A percentile compares a stretch with the other conserved stretches of the same genome.
Conservation (phyloP, 2,113 vertebrate species). For the Lophotis ruficrista region DNA sequence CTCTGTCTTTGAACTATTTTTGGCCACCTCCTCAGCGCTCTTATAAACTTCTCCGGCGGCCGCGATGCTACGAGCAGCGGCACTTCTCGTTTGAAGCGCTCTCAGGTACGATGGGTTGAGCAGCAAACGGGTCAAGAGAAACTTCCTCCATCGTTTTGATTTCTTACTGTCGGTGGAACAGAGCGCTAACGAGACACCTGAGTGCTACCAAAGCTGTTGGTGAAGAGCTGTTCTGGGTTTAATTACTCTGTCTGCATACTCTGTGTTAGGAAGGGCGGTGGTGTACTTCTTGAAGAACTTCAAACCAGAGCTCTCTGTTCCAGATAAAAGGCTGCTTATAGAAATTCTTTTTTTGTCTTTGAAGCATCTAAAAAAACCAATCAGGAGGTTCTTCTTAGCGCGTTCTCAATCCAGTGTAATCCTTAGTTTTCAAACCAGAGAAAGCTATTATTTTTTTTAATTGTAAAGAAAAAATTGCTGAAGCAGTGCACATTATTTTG, state of each 20-base stretch:
- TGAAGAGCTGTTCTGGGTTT: not conserved
- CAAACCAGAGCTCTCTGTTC: not conserved
- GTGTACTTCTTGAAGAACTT: not conserved
- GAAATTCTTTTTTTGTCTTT: not conserved
- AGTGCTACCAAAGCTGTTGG: not conserved
- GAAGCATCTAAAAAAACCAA: not conserved
- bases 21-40: not conserved
- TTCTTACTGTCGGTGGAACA: not conserved
- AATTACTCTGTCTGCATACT: not conserved
- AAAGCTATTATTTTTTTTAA: conserved; percentile 3
- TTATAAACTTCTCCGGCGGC: not conserved
- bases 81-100: not conserved
- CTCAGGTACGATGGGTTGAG: not conserved
- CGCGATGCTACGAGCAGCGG: accelerated
- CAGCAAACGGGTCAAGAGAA: not conserved
- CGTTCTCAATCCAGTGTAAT: not conserved
- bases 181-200: not conserved
- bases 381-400: not conserved
- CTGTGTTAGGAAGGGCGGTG: accelerated
- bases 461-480: conserved; percentile 33
- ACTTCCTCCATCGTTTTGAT: not conserved
- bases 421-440: conserved; percentile 40
- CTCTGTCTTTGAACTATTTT: not conserved
- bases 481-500: not conserved
- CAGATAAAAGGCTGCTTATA: not conserved